phyloP scores from a whole-genome alignment of 2,888 invertebrate species.

The Xestia xanthographa region DNA sequence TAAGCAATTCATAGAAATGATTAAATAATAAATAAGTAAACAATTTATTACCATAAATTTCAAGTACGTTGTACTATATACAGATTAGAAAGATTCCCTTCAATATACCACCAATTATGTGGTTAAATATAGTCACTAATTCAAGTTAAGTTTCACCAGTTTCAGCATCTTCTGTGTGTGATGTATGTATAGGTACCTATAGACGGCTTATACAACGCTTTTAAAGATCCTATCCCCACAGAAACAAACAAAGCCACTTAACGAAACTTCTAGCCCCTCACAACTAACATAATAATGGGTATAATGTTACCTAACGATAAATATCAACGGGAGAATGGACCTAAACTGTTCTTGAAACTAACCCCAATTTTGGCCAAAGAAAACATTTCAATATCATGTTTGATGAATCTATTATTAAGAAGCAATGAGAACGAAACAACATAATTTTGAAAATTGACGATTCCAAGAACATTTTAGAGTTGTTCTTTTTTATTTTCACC shows the following conservation, averaged over 20 bases:
- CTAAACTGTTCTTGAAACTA: slow-evolving; percentile 37
- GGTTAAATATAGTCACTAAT: neutral
- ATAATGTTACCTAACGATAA: slow-evolving; percentile 22
- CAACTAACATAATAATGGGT: neutral
- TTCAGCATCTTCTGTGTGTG: too few relatives aligned
- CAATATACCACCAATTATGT: neutral
- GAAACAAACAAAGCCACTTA: slow-evolving; percentile 11
- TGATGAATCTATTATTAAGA: slow-evolving; percentile 58
- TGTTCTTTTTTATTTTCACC: neutral
- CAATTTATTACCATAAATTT: too few relatives aligned
- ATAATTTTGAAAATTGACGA: slow-evolving; percentile 31
- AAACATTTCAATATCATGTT: slow-evolving; percentile 50
- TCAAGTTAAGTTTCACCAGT: neutral
- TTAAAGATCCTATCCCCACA: too few relatives aligned
- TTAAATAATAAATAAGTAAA: neutral
- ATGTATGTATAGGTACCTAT: neutral
- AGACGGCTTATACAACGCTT: neutral
- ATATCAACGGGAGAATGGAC: neutral
- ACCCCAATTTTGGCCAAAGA: slow-evolving; percentile 30
- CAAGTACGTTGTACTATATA: too few relatives aligned
- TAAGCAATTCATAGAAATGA: neutral
- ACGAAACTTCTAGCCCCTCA: slow-evolving; percentile 5
- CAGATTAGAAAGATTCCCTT: neutral
- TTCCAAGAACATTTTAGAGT: slow-evolving; percentile 23
- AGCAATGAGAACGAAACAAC: slow-evolving; percentile 24